A percentile compares a stretch with the other conserved stretches of the same genome.
Evolutionary conservation across 1,140 invertebrate species (phyloP).

Genomic region (Nixonia krombeini): DNA sequence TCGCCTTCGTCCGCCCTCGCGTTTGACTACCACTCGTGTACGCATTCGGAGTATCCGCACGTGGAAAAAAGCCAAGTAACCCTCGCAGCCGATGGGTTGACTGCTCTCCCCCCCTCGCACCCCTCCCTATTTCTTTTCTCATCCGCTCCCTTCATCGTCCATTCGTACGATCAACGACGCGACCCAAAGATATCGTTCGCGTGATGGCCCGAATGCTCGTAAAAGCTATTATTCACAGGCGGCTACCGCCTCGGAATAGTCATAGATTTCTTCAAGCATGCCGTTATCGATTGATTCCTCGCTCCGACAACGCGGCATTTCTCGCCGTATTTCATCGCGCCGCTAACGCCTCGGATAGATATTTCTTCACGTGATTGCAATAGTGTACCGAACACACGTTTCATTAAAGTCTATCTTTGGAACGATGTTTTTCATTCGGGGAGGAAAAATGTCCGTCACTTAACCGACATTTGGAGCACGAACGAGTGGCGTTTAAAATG

Average conservation of each 20-base stretch:
- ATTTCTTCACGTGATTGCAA: too few species aligned
- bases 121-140: background rate
- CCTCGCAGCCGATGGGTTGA: background rate
- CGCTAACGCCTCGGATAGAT: too few species aligned
- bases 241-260: background rate
- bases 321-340: too few species aligned
- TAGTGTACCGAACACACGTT: too few species aligned
- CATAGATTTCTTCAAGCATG: background rate
- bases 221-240: slow-evolving; percentile 1
- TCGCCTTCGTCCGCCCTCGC: background rate
- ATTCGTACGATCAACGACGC: background rate
- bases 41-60: background rate
- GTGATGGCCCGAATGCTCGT: background rate
- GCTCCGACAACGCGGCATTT: too few species aligned
- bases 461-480: too few species aligned
- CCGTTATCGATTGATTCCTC: background rate
- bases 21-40: background rate
- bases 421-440: too few species aligned
- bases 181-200: background rate
- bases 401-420: too few species aligned
- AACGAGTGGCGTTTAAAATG: too few species aligned
- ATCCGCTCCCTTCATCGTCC: background rate
- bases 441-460: too few species aligned
- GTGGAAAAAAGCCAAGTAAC: background rate
- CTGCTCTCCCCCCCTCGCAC: background rate